phyloP scores from a whole-genome alignment of 2,888 invertebrate genomes.

The Phengaris alcon region DNA sequence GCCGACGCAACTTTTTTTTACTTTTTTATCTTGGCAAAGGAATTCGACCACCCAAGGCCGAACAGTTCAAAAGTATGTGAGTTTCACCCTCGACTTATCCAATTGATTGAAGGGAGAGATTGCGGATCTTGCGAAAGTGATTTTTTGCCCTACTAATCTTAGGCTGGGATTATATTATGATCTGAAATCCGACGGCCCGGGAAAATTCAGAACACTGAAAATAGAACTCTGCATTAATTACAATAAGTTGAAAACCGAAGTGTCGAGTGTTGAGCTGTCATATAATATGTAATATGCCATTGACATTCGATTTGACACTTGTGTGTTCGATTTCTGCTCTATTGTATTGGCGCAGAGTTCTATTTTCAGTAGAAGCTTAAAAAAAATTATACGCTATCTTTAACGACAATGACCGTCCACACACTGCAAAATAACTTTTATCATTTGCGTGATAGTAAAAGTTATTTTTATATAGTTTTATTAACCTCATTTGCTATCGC shows the following conservation, averaged over 20 bases:
- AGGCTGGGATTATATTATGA: too few relatives aligned
- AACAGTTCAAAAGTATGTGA: background rate
- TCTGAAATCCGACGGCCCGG: too few relatives aligned
- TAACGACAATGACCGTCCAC: background rate
- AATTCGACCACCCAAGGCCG: conserved; percentile 8
- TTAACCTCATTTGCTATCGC: conserved; percentile 3
- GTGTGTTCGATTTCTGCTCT: too few relatives aligned
- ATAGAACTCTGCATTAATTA: too few relatives aligned
- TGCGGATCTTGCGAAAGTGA: conserved; percentile 10
- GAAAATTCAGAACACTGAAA: too few relatives aligned
- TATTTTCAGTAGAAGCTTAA: too few relatives aligned
- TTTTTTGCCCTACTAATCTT: conserved; percentile 1
- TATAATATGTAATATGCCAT: too few relatives aligned
- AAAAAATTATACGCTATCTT: background rate
- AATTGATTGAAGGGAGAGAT: conserved; percentile 14
- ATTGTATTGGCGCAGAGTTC: too few relatives aligned
- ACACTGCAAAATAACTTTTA: background rate
- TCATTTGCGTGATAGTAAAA: background rate
- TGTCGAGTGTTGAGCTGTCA: too few relatives aligned
- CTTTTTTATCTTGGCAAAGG: conserved; percentile 19
- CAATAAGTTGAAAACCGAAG: too few relatives aligned
- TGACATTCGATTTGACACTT: too few relatives aligned
- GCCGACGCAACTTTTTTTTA: conserved; percentile 31
- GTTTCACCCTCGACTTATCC: conserved; percentile 18
- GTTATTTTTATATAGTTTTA: background rate